A percentile compares a stretch with the other conserved stretches of the same genome.
Evolutionary conservation across 2,888 invertebrate species (phyloP).

Genomic region (Cephonodes hylas): DNA sequence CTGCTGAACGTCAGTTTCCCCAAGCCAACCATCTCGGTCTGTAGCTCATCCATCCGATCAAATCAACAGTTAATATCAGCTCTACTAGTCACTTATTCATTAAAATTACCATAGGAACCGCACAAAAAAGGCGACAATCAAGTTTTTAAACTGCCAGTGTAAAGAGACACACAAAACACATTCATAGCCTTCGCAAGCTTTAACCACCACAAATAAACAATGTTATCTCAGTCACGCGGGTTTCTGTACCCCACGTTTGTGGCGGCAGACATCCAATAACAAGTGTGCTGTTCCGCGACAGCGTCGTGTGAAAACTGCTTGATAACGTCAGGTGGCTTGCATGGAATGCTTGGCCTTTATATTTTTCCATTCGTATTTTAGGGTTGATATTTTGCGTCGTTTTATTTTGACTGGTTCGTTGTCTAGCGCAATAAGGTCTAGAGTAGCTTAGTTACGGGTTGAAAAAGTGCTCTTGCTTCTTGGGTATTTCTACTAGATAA

Average conservation of each 20-base stretch:
- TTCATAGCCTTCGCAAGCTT: conserved; percentile 14
- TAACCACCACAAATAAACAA: not conserved
- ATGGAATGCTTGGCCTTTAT: conserved; percentile 3
- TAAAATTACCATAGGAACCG: no score
- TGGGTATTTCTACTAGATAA: no score
- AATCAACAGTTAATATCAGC: no score
- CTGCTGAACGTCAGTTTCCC: no score
- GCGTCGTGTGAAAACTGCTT: conserved; percentile 31
- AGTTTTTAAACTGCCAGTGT: not conserved
- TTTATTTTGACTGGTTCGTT: not conserved
- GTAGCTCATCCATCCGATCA: no score
- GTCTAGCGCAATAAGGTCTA: not conserved
- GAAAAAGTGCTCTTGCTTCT: no score
- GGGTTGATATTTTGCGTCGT: not conserved
- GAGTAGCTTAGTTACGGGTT: no score
- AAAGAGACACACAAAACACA: conserved; percentile 22
- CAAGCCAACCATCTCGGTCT: no score
- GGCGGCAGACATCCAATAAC: not conserved
- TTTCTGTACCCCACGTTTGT: conserved; percentile 15
- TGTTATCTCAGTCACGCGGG: not conserved
- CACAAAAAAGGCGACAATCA: not conserved
- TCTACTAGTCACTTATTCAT: no score
- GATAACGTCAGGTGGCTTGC: conserved; percentile 33
- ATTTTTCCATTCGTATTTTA: conserved; percentile 3
- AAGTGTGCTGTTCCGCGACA: conserved; percentile 17